Conservation (phyloP, 2,797 vertebrate genomes). For the Acrossocheilus fasciatus region DNA sequence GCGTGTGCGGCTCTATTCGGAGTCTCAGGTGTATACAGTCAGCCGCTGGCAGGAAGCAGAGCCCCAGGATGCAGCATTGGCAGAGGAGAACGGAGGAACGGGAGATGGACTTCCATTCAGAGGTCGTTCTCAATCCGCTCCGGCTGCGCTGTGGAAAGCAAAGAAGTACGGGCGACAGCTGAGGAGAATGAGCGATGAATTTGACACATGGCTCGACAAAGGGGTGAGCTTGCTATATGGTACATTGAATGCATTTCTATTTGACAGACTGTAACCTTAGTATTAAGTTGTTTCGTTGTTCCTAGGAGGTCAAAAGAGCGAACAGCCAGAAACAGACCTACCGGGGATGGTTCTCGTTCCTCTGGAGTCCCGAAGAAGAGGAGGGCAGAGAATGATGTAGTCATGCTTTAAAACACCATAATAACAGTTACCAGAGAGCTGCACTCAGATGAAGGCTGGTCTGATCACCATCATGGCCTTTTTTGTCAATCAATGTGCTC, state of each 20-base stretch:
- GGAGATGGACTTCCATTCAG: constrained; percentile 74
- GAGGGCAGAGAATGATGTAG: constrained; percentile 60
- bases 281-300: background rate
- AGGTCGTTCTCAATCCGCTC: constrained; percentile 78
- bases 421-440: constrained; percentile 22
- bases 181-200: constrained; percentile 84
- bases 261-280: background rate
- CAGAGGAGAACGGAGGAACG: constrained; percentile 52
- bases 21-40: constrained; percentile 61
- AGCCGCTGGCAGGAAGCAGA: constrained; percentile 56
- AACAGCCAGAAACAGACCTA: constrained; percentile 54
- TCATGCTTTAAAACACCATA: constrained; percentile 19
- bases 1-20: constrained; percentile 66
- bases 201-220: constrained; percentile 71
- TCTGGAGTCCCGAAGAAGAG: constrained; percentile 64
- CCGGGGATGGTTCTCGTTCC: constrained; percentile 67
- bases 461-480: constrained; percentile 61
- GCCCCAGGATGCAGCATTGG: constrained; percentile 53
- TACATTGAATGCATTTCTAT: background rate
- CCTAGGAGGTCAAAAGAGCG: constrained; percentile 61
- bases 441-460: constrained; percentile 50
- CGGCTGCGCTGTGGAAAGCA: constrained; percentile 79
- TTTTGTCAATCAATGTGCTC: constrained; percentile 54
- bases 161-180: constrained; percentile 80
- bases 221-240: constrained; percentile 56